A percentile compares a stretch with the other conserved stretches of the same genome.
Evolutionary conservation across 64 coral and sea anemone species (phyloP).

Genomic region (Pachyseris speciosa): DNA sequence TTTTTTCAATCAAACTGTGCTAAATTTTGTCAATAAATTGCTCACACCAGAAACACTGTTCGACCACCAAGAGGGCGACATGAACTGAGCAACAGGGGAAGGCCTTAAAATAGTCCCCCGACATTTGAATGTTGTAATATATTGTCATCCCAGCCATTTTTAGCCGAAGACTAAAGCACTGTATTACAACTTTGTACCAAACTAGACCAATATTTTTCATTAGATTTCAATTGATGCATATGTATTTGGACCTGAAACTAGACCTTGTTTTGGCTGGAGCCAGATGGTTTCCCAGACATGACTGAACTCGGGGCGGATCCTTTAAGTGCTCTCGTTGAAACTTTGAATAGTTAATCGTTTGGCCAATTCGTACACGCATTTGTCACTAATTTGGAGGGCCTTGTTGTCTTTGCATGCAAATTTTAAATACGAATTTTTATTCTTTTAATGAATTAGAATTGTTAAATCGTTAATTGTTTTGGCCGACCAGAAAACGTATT

Average conservation of each 20-base stretch:
- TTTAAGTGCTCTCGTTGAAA: background rate
- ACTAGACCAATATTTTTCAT: no score
- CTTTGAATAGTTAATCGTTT: background rate
- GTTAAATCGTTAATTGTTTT: background rate
- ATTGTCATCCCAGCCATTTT: no score
- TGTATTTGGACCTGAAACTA: background rate
- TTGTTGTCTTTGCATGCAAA: background rate
- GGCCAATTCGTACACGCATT: background rate
- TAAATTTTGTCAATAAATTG: no score
- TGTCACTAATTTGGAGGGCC: background rate
- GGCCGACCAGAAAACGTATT: background rate
- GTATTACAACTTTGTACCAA: no score
- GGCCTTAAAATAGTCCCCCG: no score
- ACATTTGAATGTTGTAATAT: no score
- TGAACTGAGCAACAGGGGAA: no score
- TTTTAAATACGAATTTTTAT: background rate
- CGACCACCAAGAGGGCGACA: no score
- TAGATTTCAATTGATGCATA: no score
- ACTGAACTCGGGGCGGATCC: background rate
- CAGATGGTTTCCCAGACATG: background rate
- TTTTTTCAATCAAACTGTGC: no score
- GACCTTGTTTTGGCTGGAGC: background rate
- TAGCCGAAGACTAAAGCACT: no score
- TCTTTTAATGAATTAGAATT: background rate
- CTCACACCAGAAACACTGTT: no score